Percentiles rank a stretch among this genome's conserved stretches.
Conservation (phyloP, 2,888 invertebrate genomes). For the Thera britannica region DNA sequence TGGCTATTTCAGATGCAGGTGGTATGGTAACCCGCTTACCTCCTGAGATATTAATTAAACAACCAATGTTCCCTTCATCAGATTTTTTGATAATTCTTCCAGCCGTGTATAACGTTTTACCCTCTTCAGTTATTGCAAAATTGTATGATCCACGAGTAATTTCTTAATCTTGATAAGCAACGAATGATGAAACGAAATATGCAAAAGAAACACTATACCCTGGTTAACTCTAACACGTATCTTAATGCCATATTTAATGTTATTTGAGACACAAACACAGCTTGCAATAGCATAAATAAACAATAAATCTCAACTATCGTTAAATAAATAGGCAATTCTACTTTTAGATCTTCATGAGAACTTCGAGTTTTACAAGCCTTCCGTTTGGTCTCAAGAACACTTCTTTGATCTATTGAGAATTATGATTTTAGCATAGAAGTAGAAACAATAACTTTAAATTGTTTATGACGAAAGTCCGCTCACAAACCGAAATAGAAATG, state of each 20-base stretch:
- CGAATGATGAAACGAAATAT: no score
- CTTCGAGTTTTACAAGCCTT: neutral
- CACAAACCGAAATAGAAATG: slow-evolving; percentile 24
- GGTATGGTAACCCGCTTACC: no score
- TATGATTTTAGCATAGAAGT: neutral
- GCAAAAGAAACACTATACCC: neutral
- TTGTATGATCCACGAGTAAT: neutral
- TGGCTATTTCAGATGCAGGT: no score
- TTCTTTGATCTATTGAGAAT: neutral
- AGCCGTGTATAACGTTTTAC: no score
- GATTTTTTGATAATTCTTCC: no score
- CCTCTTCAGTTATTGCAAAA: no score
- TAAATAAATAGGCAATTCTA: neutral
- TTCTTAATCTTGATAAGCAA: no score
- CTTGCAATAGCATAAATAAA: neutral
- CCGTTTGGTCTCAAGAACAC: neutral
- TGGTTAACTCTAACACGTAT: neutral
- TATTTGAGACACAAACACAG: neutral
- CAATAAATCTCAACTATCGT: neutral
- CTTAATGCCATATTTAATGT: neutral
- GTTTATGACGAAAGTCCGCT: slow-evolving; percentile 11
- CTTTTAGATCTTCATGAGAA: neutral
- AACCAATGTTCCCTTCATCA: no score
- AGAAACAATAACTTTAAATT: neutral
- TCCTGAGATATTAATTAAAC: no score